These are phyloP conservation scores for Sebastes cheni DNA, from an alignment of 2,797 vertebrate species.

Conservation along the genomic window DNA sequence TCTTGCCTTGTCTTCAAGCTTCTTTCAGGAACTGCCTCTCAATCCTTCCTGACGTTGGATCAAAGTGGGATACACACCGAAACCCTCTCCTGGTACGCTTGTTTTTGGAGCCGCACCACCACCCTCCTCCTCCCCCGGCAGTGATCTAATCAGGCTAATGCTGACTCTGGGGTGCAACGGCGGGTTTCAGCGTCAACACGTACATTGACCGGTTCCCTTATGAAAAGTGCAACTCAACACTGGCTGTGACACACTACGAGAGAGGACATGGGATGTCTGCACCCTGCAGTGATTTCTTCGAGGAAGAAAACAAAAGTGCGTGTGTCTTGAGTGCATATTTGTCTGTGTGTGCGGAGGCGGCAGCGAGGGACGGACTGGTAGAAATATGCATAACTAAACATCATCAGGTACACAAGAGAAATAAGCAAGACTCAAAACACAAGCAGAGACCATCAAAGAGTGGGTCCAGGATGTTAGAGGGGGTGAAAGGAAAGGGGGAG, in stretches of 20 bases:
- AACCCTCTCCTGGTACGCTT: constrained; percentile 38
- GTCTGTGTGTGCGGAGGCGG: constrained; percentile 8
- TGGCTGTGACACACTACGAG: constrained; percentile 26
- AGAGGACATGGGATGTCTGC: constrained; percentile 36
- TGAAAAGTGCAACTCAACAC: constrained; percentile 60
- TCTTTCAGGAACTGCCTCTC: constrained; percentile 39
- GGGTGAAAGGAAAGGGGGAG: constrained; percentile 35
- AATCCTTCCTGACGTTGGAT: constrained; percentile 65
- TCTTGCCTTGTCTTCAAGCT: constrained; percentile 46
- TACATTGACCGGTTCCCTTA: constrained; percentile 13
- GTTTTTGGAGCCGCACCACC: constrained; percentile 48
- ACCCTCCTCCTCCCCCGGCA: constrained; percentile 10
- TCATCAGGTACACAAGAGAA: constrained; percentile 65
- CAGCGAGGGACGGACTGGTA: background rate
- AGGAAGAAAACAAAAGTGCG: constrained; percentile 40
- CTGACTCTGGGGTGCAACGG: constrained; percentile 27
- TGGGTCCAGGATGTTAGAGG: constrained; percentile 66
- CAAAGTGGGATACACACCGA: constrained; percentile 57
- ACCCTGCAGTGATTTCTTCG: constrained; percentile 44
- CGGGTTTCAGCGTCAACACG: constrained; percentile 22
- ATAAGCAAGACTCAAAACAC: constrained; percentile 46
- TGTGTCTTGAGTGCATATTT: constrained; percentile 30
- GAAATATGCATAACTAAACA: constrained; percentile 72
- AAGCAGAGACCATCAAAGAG: constrained; percentile 66
- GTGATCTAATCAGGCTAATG: constrained; percentile 65